Percentiles rank a stretch among this genome's conserved stretches.
phyloP scores from a whole-genome alignment of 2,888 invertebrate species.

The Himalopsyche japonica region DNA sequence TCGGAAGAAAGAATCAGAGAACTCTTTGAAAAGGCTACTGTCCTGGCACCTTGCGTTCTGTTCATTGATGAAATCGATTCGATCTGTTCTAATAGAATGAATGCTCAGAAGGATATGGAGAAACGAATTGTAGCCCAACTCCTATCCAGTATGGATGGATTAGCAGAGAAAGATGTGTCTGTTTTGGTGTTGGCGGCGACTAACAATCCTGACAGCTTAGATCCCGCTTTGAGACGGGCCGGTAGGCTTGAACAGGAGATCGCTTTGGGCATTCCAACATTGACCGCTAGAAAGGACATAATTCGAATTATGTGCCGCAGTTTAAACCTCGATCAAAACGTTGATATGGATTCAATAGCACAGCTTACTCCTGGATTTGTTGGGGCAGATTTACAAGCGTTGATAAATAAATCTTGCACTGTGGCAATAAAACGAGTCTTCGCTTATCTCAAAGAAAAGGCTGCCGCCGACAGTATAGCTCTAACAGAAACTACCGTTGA shows the following conservation, averaged over 20 bases:
- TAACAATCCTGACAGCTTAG: slow-evolving; percentile 88
- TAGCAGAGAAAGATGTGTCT: slow-evolving; percentile 59
- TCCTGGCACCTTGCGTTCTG: slow-evolving; percentile 78
- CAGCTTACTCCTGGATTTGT: slow-evolving; percentile 93
- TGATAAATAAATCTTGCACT: slow-evolving; percentile 86
- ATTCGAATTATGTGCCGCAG: slow-evolving; percentile 71
- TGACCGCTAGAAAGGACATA: slow-evolving; percentile 79
- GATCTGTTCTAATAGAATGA: slow-evolving; percentile 88
- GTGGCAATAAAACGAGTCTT: slow-evolving; percentile 74
- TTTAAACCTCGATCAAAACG: slow-evolving; percentile 68
- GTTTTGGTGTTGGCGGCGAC: slow-evolving; percentile 95
- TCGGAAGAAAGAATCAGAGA: slow-evolving; percentile 92
- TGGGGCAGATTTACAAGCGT: slow-evolving; percentile 87
- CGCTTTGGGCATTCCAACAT: slow-evolving; percentile 89
- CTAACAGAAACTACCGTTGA: neutral
- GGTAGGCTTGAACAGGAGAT: slow-evolving; percentile 95
- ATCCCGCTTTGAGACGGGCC: slow-evolving; percentile 88
- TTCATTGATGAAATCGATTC: slow-evolving; percentile 98
- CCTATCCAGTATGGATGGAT: slow-evolving; percentile 84
- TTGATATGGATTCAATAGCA: slow-evolving; percentile 76
- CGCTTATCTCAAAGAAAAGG: slow-evolving; percentile 44
- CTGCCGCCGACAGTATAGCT: slow-evolving; percentile 30
- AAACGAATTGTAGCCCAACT: slow-evolving; percentile 92
- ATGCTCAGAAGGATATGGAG: slow-evolving; percentile 95
- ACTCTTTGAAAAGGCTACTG: slow-evolving; percentile 82